Conservation (phyloP, 1,140 invertebrate species). For the Tyrophagus putrescentiae region DNA sequence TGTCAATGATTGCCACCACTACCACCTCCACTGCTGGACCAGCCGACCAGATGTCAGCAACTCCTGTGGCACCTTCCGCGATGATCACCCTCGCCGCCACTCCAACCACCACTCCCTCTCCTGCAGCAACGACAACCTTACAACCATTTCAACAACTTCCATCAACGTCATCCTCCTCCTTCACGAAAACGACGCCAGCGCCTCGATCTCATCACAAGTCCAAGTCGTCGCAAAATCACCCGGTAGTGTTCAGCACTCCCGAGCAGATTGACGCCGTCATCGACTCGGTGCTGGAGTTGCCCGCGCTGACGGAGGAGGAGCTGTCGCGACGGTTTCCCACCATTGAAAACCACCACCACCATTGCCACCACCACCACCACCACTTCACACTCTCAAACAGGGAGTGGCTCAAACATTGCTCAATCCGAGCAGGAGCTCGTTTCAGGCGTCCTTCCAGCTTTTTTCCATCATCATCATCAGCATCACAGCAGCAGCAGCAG, state of each 20-base stretch:
- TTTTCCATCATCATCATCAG: no score
- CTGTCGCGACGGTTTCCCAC: neutral
- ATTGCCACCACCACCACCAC: neutral
- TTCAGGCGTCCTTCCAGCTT: no score
- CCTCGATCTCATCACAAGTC: neutral
- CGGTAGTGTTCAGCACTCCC: no score
- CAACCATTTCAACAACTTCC: neutral
- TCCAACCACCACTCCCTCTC: neutral
- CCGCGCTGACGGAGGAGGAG: no score
- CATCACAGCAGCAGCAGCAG: no score
- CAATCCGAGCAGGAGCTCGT: no score
- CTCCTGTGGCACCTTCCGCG: neutral
- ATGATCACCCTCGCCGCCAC: neutral
- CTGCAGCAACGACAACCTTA: neutral
- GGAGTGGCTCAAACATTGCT: no score
- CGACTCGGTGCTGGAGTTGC: no score
- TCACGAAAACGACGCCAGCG: neutral
- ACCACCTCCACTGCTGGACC: neutral
- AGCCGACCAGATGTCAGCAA: neutral
- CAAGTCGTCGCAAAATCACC: no score
- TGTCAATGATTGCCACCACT: neutral
- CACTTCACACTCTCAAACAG: no score
- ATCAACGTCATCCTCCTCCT: neutral
- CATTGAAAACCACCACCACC: neutral
- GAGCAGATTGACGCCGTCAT: neutral